Percentiles rank a stretch among this genome's conserved stretches.
Evolutionary conservation across 2,797 vertebrate species (phyloP).

Genomic region (Pristis pectinata): DNA sequence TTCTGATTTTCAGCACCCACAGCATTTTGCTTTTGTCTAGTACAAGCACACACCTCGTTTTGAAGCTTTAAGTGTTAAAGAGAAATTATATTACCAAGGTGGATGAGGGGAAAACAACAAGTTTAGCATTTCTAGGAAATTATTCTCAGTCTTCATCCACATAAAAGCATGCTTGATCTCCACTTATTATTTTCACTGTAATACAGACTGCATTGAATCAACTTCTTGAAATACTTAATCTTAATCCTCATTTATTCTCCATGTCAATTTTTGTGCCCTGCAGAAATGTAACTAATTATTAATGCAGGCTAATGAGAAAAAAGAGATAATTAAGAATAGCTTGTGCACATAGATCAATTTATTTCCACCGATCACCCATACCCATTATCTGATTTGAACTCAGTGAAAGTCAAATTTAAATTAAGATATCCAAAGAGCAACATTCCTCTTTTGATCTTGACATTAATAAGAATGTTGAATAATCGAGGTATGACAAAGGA

Average conservation of each 20-base stretch:
- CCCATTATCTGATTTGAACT: background rate
- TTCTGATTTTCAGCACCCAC: too few relatives aligned
- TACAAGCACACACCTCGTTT: background rate
- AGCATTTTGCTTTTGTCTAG: too few relatives aligned
- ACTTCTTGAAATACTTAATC: background rate
- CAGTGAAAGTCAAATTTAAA: background rate
- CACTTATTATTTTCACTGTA: background rate
- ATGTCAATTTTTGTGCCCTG: background rate
- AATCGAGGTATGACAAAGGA: background rate
- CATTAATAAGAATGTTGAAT: background rate
- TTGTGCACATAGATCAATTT: background rate
- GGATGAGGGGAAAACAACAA: too few relatives aligned
- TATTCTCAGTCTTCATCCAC: background rate
- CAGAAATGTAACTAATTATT: conserved; percentile 1
- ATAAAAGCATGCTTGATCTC: background rate
- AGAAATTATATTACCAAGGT: background rate
- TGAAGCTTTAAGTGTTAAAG: background rate
- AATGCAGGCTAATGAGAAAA: background rate
- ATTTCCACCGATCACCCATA: background rate
- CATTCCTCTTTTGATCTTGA: background rate
- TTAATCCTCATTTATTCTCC: background rate
- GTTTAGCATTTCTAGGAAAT: background rate
- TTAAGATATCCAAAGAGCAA: background rate
- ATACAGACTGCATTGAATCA: background rate
- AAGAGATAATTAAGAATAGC: background rate